phyloP scores from a whole-genome alignment of 1,140 invertebrate species.

The Drosophila pachea region DNA sequence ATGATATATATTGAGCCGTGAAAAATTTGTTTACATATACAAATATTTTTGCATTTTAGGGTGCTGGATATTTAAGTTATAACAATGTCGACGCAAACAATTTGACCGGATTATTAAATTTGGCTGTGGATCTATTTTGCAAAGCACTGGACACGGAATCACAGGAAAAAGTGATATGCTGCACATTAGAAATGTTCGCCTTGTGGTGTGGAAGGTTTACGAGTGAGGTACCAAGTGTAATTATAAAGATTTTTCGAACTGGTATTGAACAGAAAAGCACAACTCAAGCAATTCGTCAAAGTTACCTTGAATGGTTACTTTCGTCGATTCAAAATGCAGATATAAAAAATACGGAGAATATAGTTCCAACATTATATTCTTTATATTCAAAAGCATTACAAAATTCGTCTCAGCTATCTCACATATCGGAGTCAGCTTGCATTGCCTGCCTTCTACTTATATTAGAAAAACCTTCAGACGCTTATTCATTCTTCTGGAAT shows the following conservation, averaged over 20 bases:
- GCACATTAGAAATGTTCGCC: conserved; percentile 88
- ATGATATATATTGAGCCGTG: no score
- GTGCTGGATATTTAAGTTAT: conserved; percentile 88
- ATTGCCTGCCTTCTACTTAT: conserved; percentile 87
- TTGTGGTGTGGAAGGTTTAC: conserved; percentile 87
- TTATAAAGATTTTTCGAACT: conserved; percentile 90
- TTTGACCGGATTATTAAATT: conserved; percentile 82
- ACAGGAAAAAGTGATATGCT: conserved; percentile 93
- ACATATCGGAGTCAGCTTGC: conserved; percentile 89
- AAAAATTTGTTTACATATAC: not conserved
- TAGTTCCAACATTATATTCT: conserved; percentile 81
- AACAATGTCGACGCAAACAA: conserved; percentile 84
- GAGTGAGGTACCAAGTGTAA: conserved; percentile 84
- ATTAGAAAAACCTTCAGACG: conserved; percentile 79
- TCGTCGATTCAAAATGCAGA: conserved; percentile 81
- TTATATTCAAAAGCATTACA: conserved; percentile 85
- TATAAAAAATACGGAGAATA: conserved; percentile 28
- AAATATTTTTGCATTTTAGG: conserved; percentile 79
- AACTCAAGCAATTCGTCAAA: conserved; percentile 86
- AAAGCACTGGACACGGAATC: conserved; percentile 92
- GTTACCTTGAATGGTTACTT: conserved; percentile 88
- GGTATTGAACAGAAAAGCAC: conserved; percentile 89
- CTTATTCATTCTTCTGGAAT: conserved; percentile 83
- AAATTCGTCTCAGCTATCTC: conserved; percentile 81
- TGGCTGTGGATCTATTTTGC: conserved; percentile 84